Conservation (phyloP, 2,888 invertebrate species). For the Dicyrtoma fusca region DNA sequence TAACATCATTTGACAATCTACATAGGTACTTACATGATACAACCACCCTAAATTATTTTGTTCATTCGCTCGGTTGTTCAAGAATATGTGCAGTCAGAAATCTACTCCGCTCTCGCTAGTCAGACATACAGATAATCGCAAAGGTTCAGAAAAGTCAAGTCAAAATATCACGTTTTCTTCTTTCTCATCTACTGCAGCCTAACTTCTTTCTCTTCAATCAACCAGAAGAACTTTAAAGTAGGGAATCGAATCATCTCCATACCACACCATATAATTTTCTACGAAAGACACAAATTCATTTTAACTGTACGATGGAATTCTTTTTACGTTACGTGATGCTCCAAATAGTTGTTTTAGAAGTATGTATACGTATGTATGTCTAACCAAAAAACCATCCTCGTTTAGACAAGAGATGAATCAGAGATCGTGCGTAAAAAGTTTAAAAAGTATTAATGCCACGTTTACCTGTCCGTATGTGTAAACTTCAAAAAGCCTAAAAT, state of each 20-base stretch:
- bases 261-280: constrained; percentile 43
- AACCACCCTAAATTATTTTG: constrained; percentile 23
- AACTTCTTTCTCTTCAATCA: constrained; percentile 16
- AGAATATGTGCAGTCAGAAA: not conserved
- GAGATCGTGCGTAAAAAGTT: no score
- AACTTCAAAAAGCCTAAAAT: no score
- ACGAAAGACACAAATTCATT: constrained; percentile 26
- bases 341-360: not conserved
- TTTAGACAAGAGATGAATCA: no score
- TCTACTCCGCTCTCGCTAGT: not conserved
- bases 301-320: constrained; percentile 16
- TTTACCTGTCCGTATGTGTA: no score
- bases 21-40: not conserved
- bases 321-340: constrained; percentile 34
- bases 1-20: constrained; percentile 13
- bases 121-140: constrained; percentile 14
- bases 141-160: constrained; percentile 35
- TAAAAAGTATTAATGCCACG: no score
- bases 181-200: constrained; percentile 23
- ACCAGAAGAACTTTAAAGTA: constrained; percentile 26
- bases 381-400: not conserved
- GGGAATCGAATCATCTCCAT: constrained; percentile 31
- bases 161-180: constrained; percentile 43
- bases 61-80: constrained; percentile 14
- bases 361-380: constrained; percentile 1